Evolutionary conservation across 1,140 invertebrate species (phyloP).

Genomic region (Pseudomyrmex dendroicus): DNA sequence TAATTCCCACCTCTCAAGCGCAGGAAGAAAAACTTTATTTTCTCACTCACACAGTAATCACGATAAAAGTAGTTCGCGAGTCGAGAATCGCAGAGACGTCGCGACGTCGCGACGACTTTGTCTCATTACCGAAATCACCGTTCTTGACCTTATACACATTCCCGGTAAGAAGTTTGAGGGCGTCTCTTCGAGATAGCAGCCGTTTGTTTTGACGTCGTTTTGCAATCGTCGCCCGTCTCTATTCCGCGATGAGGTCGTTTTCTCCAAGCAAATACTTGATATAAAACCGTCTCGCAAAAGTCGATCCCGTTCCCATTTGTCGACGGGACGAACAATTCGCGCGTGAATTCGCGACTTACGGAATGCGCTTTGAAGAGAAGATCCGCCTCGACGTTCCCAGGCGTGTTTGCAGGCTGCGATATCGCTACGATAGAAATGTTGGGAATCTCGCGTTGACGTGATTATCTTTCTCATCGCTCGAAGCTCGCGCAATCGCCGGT

Average conservation of each 20-base stretch:
- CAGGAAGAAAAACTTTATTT: not conserved
- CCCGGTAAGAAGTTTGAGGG: constrained; percentile 66
- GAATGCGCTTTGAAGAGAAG: constrained; percentile 64
- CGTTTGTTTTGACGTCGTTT: constrained; percentile 67
- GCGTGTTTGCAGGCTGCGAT: not conserved
- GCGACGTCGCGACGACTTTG: constrained; percentile 34
- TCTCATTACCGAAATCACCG: constrained; percentile 40
- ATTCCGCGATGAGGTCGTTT: constrained; percentile 52
- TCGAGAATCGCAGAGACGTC: not conserved
- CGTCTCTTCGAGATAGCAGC: constrained; percentile 29
- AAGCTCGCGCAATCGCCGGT: constrained; percentile 64
- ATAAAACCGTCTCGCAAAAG: constrained; percentile 63
- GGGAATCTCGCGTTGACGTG: constrained; percentile 68
- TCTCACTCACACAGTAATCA: not conserved
- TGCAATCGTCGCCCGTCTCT: constrained; percentile 39
- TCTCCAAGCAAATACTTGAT: constrained; percentile 53
- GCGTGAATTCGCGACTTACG: constrained; percentile 67
- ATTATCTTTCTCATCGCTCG: constrained; percentile 67
- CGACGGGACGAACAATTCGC: constrained; percentile 53
- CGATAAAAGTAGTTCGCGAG: constrained; percentile 29
- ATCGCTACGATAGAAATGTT: constrained; percentile 67
- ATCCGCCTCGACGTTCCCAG: constrained; percentile 13
- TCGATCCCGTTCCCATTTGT: not conserved
- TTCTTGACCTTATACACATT: constrained; percentile 41
- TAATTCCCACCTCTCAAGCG: constrained; percentile 3